These are phyloP conservation scores for Aphyosemion australe DNA, from an alignment of 2,113 vertebrate species.

Conservation along the genomic window DNA sequence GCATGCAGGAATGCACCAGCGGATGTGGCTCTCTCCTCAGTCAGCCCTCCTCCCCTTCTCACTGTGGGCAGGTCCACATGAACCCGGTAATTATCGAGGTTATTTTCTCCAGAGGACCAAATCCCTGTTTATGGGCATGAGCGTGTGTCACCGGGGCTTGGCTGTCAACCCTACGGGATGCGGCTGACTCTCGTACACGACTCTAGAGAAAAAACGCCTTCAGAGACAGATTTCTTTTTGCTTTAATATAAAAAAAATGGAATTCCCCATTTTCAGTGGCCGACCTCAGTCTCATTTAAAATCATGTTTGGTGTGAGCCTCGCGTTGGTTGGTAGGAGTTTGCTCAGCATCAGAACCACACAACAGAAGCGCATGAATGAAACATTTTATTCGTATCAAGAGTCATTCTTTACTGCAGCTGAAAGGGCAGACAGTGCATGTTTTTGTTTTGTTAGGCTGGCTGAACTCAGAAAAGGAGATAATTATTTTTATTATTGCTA, in stretches of 20 bases:
- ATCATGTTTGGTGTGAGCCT: constrained; percentile 37
- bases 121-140: constrained; percentile 79
- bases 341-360: too few relatives aligned
- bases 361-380: too few relatives aligned
- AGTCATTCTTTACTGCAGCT: too few relatives aligned
- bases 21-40: constrained; percentile 65
- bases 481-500: constrained; percentile 28
- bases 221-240: not conserved
- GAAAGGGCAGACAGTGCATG: not conserved
- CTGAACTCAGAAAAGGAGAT: constrained; percentile 5
- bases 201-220: constrained; percentile 31
- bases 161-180: constrained; percentile 64
- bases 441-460: constrained; percentile 13
- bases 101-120: constrained; percentile 78
- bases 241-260: constrained; percentile 3
- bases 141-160: constrained; percentile 62
- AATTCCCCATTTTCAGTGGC: constrained; percentile 28
- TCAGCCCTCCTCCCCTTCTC: constrained; percentile 38
- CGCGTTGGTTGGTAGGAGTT: too few relatives aligned
- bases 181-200: constrained; percentile 47
- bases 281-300: constrained; percentile 55
- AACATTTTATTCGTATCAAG: too few relatives aligned
- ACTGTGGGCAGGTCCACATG: constrained; percentile 68
- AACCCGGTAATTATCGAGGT: constrained; percentile 80
- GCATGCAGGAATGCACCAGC: constrained; percentile 72